Evolutionary conservation across 2,113 vertebrate genomes (phyloP), one percentile per base, ranked within the genome.

Genomic region (Trematocara marginatum): DNA sequence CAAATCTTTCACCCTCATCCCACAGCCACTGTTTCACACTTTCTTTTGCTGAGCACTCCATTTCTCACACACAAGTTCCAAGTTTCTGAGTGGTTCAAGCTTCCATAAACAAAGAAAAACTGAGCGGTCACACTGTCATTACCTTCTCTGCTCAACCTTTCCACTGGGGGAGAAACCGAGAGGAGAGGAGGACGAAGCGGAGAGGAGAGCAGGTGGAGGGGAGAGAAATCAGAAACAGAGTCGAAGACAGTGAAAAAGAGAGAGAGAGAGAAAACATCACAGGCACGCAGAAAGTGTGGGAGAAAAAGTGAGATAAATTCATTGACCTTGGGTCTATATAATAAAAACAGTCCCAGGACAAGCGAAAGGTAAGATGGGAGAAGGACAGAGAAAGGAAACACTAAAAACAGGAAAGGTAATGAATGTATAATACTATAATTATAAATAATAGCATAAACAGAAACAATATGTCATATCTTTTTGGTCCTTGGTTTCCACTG

Each of bases 121-220:
- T 5, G 71, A 76, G 10, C 11, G 26, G 59, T 90, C 86, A 84
- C 80, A 82, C 69, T 7, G 74, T 82, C 54, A 84, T 95, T 95
- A 95, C 94, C 95, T 95, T 94, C 54, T 45, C 54, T 42, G 92
- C 81, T 95, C 90, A 94, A 93, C 88, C 86, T 90, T 92, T 90
- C 95, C 93, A 87, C 88, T 94, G 91, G 83, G 92, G 92, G 88
- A 92, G 84, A 94, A 92, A 95, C 85, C 79, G 12, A 92, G 87
- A 89, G 85, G 90, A 90, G 69, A 82, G 82, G 84, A 91, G 86
- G 90, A 86, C 52, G 81, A 83, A 87, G 92, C 42, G 8, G 64
- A 87, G 81, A 69, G 84, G 56, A 88, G 35, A 81, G 78, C 81
- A 45, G 88, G 87, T 54, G 64, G 78, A 54, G 31, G 56, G 59